Evolutionary conservation across 2,797 vertebrate genomes (phyloP).

Genomic region (Thalassophryne amazonica): DNA sequence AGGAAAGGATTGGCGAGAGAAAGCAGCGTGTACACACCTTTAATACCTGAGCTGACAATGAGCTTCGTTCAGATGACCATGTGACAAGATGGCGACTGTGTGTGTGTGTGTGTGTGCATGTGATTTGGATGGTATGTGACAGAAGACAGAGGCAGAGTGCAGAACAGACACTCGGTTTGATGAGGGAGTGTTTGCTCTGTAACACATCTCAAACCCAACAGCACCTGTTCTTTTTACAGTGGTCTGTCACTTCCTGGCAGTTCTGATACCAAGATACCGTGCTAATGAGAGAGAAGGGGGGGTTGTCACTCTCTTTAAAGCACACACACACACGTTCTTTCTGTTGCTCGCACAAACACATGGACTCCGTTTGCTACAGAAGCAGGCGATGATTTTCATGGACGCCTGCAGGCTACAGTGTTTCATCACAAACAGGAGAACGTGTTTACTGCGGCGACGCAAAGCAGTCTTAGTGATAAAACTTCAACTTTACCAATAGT

Average conservation of each 20-base stretch:
- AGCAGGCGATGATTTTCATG: constrained; percentile 35
- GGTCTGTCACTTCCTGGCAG: constrained; percentile 80
- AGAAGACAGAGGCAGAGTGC: constrained; percentile 79
- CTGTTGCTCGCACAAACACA: constrained; percentile 49
- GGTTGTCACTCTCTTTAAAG: constrained; percentile 74
- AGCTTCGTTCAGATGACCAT: constrained; percentile 76
- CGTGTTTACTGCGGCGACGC: too few species aligned
- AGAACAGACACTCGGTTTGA: constrained; percentile 79
- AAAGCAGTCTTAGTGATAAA: too few species aligned
- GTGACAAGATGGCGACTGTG: constrained; percentile 76
- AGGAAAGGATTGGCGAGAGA: not conserved
- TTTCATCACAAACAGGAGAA: constrained; percentile 58
- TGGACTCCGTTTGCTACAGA: constrained; percentile 17
- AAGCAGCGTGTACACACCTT: constrained; percentile 37
- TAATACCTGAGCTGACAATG: constrained; percentile 74
- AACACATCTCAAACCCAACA: constrained; percentile 76
- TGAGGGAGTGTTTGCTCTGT: constrained; percentile 78
- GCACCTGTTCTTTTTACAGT: constrained; percentile 79
- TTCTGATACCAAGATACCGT: constrained; percentile 77
- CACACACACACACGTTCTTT: constrained; percentile 28
- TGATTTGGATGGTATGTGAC: constrained; percentile 78
- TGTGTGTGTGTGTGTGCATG: too few species aligned
- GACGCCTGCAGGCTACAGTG: constrained; percentile 65
- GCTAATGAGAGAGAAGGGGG: constrained; percentile 78
- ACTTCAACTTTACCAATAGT: constrained; percentile 28